A percentile compares a stretch with the other conserved stretches of the same genome.
phyloP scores from a whole-genome alignment of 2,888 invertebrate species.

The Crepidodera aurea region DNA sequence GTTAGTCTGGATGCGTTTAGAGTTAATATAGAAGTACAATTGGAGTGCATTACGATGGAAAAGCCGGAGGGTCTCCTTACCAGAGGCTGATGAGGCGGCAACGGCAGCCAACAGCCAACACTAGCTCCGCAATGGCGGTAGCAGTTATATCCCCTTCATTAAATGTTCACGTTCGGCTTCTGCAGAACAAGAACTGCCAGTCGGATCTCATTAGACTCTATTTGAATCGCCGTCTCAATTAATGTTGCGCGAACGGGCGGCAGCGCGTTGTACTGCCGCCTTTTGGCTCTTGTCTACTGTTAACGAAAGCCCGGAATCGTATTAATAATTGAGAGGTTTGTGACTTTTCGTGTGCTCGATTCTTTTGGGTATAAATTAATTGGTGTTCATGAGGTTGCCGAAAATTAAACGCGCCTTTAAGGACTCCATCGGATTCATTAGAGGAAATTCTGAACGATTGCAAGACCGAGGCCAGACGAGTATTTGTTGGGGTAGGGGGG shows the following conservation, averaged over 20 bases:
- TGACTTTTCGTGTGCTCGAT: background rate
- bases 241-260: constrained; percentile 40
- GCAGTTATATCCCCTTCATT: constrained; percentile 51
- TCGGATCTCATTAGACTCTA: constrained; percentile 55
- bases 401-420: no score
- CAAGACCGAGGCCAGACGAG: no score
- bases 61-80: no score
- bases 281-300: background rate
- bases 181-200: constrained; percentile 50
- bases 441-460: no score
- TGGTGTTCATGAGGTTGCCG: background rate
- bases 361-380: background rate
- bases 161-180: constrained; percentile 57
- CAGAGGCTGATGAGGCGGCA: background rate
- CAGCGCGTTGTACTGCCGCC: constrained; percentile 20
- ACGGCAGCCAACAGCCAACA: background rate
- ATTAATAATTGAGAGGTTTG: constrained; percentile 1
- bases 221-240: constrained; percentile 54
- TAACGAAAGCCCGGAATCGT: background rate
- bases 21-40: constrained; percentile 40
- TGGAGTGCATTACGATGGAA: constrained; percentile 48
- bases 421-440: no score
- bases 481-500: no score
- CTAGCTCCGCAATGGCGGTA: constrained; percentile 16
- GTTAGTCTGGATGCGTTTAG: background rate